Conservation (phyloP, 2,113 vertebrate species). For the Narcine bancroftii region DNA sequence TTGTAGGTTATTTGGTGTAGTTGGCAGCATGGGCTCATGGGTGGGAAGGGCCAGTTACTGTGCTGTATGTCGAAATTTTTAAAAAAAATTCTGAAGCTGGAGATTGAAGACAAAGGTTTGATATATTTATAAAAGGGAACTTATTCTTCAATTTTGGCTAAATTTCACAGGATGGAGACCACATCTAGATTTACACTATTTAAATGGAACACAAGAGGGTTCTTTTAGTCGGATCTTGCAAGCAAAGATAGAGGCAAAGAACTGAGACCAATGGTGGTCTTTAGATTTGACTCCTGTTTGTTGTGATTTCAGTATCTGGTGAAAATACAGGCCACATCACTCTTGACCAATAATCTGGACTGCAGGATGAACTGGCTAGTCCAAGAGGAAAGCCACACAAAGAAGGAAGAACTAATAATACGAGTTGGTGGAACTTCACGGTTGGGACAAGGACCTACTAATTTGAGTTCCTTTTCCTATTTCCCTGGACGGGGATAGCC, state of each 20-base stretch:
- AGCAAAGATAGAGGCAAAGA: background rate
- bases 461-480: background rate
- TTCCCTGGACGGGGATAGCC: background rate
- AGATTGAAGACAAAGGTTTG: background rate
- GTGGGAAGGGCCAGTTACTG: no score
- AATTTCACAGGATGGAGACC: background rate
- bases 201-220: background rate
- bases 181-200: background rate
- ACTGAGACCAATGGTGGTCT: background rate
- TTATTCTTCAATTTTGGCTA: background rate
- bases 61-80: no score
- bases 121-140: no score
- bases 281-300: background rate
- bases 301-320: slow-evolving; percentile 1
- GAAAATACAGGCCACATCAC: background rate
- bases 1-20: no score
- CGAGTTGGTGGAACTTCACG: background rate
- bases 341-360: background rate
- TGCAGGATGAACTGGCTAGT: background rate
- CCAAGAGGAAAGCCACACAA: background rate
- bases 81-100: background rate
- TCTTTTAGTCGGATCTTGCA: background rate
- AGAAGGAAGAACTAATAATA: background rate
- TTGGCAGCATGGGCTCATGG: no score
- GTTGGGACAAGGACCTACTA: background rate